These are phyloP conservation scores for Melanotaenia boesemani DNA, from an alignment of 2,797 vertebrate genomes.

Conservation along the genomic window DNA sequence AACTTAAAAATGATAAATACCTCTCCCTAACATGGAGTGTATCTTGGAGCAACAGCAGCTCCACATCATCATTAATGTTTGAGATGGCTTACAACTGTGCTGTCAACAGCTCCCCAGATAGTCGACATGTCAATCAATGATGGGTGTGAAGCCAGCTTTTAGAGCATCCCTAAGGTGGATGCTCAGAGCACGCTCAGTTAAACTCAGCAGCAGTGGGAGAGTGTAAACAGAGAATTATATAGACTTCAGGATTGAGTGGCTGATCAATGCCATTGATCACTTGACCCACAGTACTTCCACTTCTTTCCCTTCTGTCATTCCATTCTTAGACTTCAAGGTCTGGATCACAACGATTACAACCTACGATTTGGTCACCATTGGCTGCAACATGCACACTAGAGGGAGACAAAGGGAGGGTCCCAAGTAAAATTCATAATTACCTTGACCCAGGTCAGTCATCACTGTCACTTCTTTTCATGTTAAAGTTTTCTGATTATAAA, in stretches of 20 bases:
- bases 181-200: constrained; percentile 82
- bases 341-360: constrained; percentile 49
- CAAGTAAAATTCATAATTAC: constrained; percentile 15
- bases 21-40: constrained; percentile 15
- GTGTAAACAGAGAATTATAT: constrained; percentile 84
- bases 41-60: constrained; percentile 52
- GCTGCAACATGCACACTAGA: constrained; percentile 75
- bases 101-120: constrained; percentile 82
- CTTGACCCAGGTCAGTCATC: not conserved
- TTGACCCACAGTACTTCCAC: constrained; percentile 64
- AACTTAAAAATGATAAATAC: constrained; percentile 44
- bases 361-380: constrained; percentile 42
- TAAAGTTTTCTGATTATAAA: not conserved
- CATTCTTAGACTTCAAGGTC: constrained; percentile 40
- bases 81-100: constrained; percentile 75
- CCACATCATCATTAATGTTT: constrained; percentile 75
- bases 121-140: constrained; percentile 85
- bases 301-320: constrained; percentile 67
- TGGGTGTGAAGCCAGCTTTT: constrained; percentile 75
- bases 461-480: not conserved
- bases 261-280: constrained; percentile 87
- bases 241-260: constrained; percentile 79
- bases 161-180: constrained; percentile 81
- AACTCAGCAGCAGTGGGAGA: constrained; percentile 78
- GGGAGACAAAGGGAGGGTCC: constrained; percentile 76